These are phyloP conservation scores for Hydrotaea diabolus DNA, from an alignment of 2,888 invertebrate genomes.

Conservation along the genomic window DNA sequence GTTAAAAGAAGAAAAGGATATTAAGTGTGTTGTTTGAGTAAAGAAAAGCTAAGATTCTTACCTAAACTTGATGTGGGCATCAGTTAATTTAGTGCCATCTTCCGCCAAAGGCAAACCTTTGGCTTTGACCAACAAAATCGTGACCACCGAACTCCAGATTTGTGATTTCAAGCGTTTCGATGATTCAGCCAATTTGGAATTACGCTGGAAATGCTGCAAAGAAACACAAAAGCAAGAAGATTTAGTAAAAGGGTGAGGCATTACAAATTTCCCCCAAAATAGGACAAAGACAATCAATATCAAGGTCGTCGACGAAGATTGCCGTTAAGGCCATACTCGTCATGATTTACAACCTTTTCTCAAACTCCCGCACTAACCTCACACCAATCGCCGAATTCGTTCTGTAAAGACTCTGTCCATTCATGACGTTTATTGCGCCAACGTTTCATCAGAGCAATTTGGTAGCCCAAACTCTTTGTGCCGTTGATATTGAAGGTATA, in stretches of 20 bases:
- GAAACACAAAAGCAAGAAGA: slow-evolving; percentile 17
- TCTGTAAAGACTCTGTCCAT: slow-evolving; percentile 71
- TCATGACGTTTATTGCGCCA: slow-evolving; percentile 71
- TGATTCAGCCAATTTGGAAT: slow-evolving; percentile 89
- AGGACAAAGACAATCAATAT: neutral
- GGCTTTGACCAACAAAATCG: slow-evolving; percentile 97
- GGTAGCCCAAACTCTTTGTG: slow-evolving; percentile 37
- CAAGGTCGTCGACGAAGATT: neutral
- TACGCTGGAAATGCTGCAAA: slow-evolving; percentile 88
- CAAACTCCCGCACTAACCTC: slow-evolving; percentile 71
- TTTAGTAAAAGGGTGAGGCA: neutral
- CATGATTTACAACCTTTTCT: neutral
- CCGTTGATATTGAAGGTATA: slow-evolving; percentile 55
- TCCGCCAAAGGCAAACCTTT: slow-evolving; percentile 94
- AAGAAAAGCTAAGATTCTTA: slow-evolving; percentile 77
- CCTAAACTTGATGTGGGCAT: slow-evolving; percentile 98
- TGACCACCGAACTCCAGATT: slow-evolving; percentile 98
- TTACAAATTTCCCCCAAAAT: neutral
- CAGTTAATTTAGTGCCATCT: slow-evolving; percentile 90
- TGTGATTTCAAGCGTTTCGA: slow-evolving; percentile 94
- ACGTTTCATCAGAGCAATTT: slow-evolving; percentile 71
- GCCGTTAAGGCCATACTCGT: too few relatives aligned
- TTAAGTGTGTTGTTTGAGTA: too few relatives aligned
- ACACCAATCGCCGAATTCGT: slow-evolving; percentile 71
- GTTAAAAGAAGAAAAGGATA: too few relatives aligned